Evolutionary conservation across 1,140 invertebrate species (phyloP).

Genomic region (Mactra quadrangularis): DNA sequence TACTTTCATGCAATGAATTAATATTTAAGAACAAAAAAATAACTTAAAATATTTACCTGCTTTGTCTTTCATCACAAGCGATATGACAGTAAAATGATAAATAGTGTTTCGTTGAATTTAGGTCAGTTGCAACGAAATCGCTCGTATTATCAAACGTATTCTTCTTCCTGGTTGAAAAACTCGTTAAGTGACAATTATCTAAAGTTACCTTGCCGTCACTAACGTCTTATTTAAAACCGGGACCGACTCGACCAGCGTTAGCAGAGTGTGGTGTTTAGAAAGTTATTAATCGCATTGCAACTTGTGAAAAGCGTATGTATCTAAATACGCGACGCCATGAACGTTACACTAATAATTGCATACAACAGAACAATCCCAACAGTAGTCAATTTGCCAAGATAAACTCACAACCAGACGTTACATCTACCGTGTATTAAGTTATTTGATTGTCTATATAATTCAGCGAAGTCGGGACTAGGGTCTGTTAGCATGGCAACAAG

Average conservation of each 20-base stretch:
- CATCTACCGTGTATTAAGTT: slow-evolving; percentile 6
- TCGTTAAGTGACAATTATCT: too few relatives aligned
- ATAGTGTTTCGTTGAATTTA: too few relatives aligned
- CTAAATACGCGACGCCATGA: slow-evolving; percentile 2
- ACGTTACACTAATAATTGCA: slow-evolving; percentile 5
- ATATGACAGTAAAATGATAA: too few relatives aligned
- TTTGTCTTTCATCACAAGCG: too few relatives aligned
- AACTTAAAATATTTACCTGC: too few relatives aligned
- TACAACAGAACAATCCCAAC: slow-evolving; percentile 7
- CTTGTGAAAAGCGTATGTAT: background rate
- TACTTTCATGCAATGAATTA: too few relatives aligned
- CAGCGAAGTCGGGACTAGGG: background rate
- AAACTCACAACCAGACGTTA: slow-evolving; percentile 4
- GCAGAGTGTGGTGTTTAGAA: background rate
- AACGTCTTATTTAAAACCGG: background rate
- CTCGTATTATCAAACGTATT: too few relatives aligned
- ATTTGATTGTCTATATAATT: background rate
- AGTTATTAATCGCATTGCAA: background rate
- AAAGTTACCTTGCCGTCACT: background rate
- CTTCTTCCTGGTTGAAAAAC: too few relatives aligned
- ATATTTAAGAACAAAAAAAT: too few relatives aligned
- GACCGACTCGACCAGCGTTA: background rate
- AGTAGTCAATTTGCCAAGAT: background rate
- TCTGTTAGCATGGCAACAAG: slow-evolving; percentile 25
- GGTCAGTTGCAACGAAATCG: too few relatives aligned